These are phyloP conservation scores for Lottia scabra DNA, from an alignment of 2,888 invertebrate genomes.

Conservation along the genomic window DNA sequence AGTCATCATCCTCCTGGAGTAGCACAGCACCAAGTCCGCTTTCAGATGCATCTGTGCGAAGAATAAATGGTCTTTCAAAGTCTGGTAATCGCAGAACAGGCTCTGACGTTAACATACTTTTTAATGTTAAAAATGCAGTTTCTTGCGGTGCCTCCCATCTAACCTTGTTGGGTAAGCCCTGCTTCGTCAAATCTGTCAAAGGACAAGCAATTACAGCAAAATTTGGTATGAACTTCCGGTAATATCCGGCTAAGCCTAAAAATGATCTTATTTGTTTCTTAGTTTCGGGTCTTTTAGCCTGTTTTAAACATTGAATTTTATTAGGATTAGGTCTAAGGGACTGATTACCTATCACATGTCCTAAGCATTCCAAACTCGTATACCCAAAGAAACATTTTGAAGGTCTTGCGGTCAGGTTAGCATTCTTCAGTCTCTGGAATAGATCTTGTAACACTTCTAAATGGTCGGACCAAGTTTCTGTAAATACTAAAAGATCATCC, in stretches of 20 bases:
- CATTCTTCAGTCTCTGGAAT: conserved; percentile 12
- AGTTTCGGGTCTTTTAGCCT: conserved; percentile 5
- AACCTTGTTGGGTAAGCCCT: not conserved
- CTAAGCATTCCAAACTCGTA: conserved; percentile 16
- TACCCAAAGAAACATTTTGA: conserved; percentile 21
- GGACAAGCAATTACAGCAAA: conserved; percentile 10
- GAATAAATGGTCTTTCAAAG: conserved; percentile 5
- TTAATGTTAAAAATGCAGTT: conserved; percentile 8
- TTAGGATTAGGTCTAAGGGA: not conserved
- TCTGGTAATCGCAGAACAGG: not conserved
- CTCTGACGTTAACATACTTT: not conserved
- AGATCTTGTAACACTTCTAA: conserved; percentile 14
- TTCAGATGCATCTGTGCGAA: conserved; percentile 14
- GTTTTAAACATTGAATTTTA: conserved; percentile 15
- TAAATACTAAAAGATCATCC: conserved; percentile 27
- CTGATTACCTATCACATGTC: conserved; percentile 19
- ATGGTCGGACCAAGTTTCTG: conserved; percentile 22
- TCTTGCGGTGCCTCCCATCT: not conserved
- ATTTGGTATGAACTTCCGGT: conserved; percentile 1
- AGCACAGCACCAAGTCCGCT: conserved; percentile 10
- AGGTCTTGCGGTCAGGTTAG: conserved; percentile 20
- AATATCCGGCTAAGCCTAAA: conserved; percentile 18
- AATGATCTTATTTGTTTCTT: conserved; percentile 5
- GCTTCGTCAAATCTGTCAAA: conserved; percentile 9
- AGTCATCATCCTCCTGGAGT: not conserved